Evolutionary conservation across 1,140 invertebrate genomes (phyloP), one percentile per base, ranked within the genome.

Genomic region (Nilaparvata lugens): DNA sequence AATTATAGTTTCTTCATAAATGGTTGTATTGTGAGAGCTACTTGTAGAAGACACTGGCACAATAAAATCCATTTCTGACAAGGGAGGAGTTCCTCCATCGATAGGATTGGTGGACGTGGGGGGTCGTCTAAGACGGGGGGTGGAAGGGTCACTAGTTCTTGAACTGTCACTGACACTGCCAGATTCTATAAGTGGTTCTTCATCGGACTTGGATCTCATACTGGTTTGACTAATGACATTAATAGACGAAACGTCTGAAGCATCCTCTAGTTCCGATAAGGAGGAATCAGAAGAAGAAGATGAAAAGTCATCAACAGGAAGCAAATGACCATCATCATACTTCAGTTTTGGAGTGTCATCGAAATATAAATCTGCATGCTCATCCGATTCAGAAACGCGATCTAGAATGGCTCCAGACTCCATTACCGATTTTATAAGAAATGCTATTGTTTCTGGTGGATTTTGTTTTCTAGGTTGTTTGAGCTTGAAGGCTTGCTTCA

Each of bases 401-500:
- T 56, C 53, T 43, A 61, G 35, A 23, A 55, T 31, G 7, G 31
- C 16, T 21, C 38, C 25, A 6, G 52, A 13, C 13, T 65, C 61
- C 56, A 65, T 65, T n/a, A 65, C 52, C 1, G 63, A 65, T 19
- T 57, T 35, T 13, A 65, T 56, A 5, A 65, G 45, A 24, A 57
- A 21, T 0, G 56, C 24, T 21, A 57, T 55, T 19, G 56, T 28
- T n/a, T 56, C 58, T 16, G 58, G 56, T 53, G 45, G n/a, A 19
- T 55, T 59, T 54, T 16, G 52, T 14, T 54, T 54, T 25, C 9
- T 48, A 48, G 16, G 16, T 48, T 48, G 45, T 48, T 48, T 48
- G 14, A 48, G 16, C 21, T 23, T 48, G 45, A 48, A 48, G 21
- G 16, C 45, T 48, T 48, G 2, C 74, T 52, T 72, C 1, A 83